Evolutionary conservation across 2,888 invertebrate genomes (phyloP), one percentile per base, ranked within the genome.

Genomic region (Rhodophaea formosa): DNA sequence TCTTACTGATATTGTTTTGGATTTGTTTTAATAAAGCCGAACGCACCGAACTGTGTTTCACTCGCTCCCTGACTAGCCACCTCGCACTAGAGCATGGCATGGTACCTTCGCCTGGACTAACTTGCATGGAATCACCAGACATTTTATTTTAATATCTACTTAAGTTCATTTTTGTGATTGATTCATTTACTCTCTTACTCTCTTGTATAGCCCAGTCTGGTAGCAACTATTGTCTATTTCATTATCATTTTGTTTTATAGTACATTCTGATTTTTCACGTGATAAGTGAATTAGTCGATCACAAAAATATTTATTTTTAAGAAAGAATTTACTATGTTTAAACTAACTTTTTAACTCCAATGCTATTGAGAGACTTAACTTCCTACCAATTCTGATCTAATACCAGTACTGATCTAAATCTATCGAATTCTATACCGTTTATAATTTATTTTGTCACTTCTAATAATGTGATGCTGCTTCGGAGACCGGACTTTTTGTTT

Each of bases 1-100:
- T 83, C 67, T 78, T 76, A 75, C 73, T 77, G 72, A 74, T 70
- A 79, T 79, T 77, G 79, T 85, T 74, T 82, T 80, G 74, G 64
- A 70, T 77, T 79, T 77, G 84, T 82, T 75, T 82, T 67, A 91
- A 91, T 91, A 91, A 91, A 91, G 81, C 81, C 80, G 80, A 82
- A 76, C 79, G 90, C 90, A 91, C 89, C 76, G 80, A 91, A 89
- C 79, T 87, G 90, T 90, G 90, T 91, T 91, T 91, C 90, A 91
- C 90, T 91, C 82, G 87, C 85, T 78, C 81, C 86, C 90, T 75
- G 68, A 79, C 71, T 75, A 73, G 77, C 77, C 76, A 81, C 83
- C 86, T 78, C 72, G 88, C 88, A 88, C 87, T 75, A 73, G 72
- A 81, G 88, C 89, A 89, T 89, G 88, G 88, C 88, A 88, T 89